Evolutionary conservation across 2,113 vertebrate species (phyloP).

Genomic region (Noctilio leporinus): DNA sequence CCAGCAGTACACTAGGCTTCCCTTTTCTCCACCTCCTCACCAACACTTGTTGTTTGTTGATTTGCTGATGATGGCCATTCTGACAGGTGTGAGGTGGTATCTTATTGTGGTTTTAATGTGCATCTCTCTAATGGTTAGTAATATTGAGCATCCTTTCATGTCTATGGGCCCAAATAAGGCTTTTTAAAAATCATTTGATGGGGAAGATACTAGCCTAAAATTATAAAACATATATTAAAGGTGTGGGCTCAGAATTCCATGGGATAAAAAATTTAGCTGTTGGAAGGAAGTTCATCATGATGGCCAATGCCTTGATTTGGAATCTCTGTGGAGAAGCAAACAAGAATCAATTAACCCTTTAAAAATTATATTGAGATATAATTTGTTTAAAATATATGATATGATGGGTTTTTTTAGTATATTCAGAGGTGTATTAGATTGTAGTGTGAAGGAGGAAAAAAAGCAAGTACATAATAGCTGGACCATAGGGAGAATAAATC

Average conservation of each 20-base stretch:
- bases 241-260: neutral
- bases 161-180: neutral
- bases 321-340: neutral
- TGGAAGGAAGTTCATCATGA: neutral
- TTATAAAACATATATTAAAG: neutral
- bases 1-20: too few species aligned
- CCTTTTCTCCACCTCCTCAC: too few species aligned
- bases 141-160: too few species aligned
- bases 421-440: neutral
- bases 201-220: neutral
- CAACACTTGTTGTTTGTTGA: too few species aligned
- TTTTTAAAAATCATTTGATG: neutral
- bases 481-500: neutral
- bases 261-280: neutral
- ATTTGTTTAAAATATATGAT: neutral
- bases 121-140: too few species aligned
- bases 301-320: neutral
- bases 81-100: too few species aligned
- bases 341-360: neutral
- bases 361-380: neutral
- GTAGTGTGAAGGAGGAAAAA: neutral
- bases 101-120: too few species aligned
- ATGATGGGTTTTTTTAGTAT: neutral
- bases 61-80: too few species aligned
- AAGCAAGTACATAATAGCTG: neutral